Conservation (phyloP, 1,140 invertebrate genomes). For the Drosophila rhopaloa region DNA sequence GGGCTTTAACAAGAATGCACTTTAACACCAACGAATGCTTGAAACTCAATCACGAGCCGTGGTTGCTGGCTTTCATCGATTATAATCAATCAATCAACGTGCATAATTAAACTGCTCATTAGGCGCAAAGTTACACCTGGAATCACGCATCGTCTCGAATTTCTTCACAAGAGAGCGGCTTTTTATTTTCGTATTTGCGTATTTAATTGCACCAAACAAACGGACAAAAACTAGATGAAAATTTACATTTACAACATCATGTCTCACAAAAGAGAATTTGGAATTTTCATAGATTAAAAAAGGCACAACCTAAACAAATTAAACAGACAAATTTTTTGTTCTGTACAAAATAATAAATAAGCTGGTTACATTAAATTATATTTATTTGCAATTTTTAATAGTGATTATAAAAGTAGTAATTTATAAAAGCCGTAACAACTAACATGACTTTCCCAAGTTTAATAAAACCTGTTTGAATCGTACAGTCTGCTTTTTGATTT, state of each 20-base stretch:
- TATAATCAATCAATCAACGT: constrained; percentile 72
- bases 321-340: too few species aligned
- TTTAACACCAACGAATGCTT: background rate
- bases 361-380: too few species aligned
- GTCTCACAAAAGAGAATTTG: too few species aligned
- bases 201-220: constrained; percentile 37
- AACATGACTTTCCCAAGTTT: too few species aligned
- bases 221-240: constrained; percentile 15
- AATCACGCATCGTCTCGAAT: background rate
- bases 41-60: constrained; percentile 10
- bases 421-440: too few species aligned
- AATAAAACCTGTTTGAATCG: too few species aligned
- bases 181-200: constrained; percentile 24
- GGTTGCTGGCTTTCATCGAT: constrained; percentile 44
- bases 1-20: background rate
- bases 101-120: constrained; percentile 78
- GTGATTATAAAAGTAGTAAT: too few species aligned
- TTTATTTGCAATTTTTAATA: too few species aligned
- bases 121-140: constrained; percentile 40
- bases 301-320: too few species aligned
- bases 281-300: too few species aligned
- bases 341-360: too few species aligned
- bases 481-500: background rate
- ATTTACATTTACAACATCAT: constrained; percentile 2
- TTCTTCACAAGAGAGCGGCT: background rate